A percentile compares a stretch with the other conserved stretches of the same genome.
These are phyloP conservation scores for Dinoponera quadriceps DNA, from an alignment of 1,140 invertebrate species.

Conservation along the genomic window DNA sequence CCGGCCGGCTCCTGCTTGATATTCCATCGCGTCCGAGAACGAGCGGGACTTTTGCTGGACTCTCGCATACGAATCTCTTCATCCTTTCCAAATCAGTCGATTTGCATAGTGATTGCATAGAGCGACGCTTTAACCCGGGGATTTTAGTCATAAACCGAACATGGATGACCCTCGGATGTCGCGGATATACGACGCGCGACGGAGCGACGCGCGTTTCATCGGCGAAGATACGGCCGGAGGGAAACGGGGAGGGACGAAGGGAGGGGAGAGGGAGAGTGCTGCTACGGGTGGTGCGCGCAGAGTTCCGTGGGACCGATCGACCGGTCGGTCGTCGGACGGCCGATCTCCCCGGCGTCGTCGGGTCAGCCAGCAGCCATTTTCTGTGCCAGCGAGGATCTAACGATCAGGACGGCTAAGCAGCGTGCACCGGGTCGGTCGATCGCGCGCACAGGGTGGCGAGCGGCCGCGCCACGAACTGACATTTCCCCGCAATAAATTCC, in stretches of 20 bases:
- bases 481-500: slow-evolving; percentile 78
- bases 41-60: neutral
- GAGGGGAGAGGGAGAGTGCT: too few species aligned
- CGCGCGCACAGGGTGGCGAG: slow-evolving; percentile 52
- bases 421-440: slow-evolving; percentile 34
- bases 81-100: slow-evolving; percentile 39
- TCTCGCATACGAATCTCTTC: slow-evolving; percentile 50
- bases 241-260: too few species aligned
- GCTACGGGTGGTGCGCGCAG: neutral
- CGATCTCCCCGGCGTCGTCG: slow-evolving; percentile 1
- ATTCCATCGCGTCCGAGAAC: slow-evolving; percentile 10
- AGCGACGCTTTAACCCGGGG: neutral
- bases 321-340: too few species aligned
- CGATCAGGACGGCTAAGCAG: slow-evolving; percentile 18
- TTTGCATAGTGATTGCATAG: slow-evolving; percentile 39
- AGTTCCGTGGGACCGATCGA: neutral
- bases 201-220: neutral
- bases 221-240: neutral
- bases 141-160: slow-evolving; percentile 20
- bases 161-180: neutral
- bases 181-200: too few species aligned
- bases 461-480: slow-evolving; percentile 63
- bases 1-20: slow-evolving; percentile 27
- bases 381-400: slow-evolving; percentile 41
- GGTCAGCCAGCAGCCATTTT: slow-evolving; percentile 47